Evolutionary conservation across 1,140 invertebrate species (phyloP), one percentile per base, ranked within the genome.

Genomic region (Theocolax elegans): DNA sequence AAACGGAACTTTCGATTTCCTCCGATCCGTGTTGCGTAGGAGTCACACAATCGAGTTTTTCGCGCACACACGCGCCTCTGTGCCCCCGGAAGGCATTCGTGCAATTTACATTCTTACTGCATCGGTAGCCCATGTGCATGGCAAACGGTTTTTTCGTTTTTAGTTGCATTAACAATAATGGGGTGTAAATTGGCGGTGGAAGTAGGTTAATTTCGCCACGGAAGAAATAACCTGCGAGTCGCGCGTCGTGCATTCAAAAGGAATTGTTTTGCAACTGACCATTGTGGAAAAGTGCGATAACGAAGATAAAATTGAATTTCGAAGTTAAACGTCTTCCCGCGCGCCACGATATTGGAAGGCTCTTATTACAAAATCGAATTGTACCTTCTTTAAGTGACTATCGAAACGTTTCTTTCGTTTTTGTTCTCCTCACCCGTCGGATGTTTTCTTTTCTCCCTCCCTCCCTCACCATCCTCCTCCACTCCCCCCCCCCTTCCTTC

Each of bases 151-250:
- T 44, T 62, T 53, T 51, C 49, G 23, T 62, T 54, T 63, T 46
- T 27, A 27, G 17, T 44, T n/a, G 40, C 35, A 42, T 27, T 46
- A 46, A 40, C 27, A 48, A 71, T 59, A 65, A 65, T 49, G 21
- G 27, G 48, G 21, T 44, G 40, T 48, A 62, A 67, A 53, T 72
- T 15, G 56, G 23, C 17, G 48, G 9, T 19, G 6, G 19, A 71
- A 71, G 59, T 64, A 58, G 67, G 67, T 71, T 48, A 65, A 64
- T 71, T 64, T 71, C 68, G 62, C 21, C 59, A 56, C 56, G 59
- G 40, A 68, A 60, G 59, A 65, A 60, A 67, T 67, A 56, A 56
- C 44, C 44, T 38, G 53, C 27, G 35, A 15, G 60, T 38, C 9
- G 38, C 66, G 58, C 54, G 51, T 19, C 27, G 38, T 29, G 38